A percentile compares a stretch with the other conserved stretches of the same genome.
These are phyloP conservation scores for Cactoblastis cactorum DNA, from an alignment of 2,888 invertebrate genomes.

Conservation along the genomic window DNA sequence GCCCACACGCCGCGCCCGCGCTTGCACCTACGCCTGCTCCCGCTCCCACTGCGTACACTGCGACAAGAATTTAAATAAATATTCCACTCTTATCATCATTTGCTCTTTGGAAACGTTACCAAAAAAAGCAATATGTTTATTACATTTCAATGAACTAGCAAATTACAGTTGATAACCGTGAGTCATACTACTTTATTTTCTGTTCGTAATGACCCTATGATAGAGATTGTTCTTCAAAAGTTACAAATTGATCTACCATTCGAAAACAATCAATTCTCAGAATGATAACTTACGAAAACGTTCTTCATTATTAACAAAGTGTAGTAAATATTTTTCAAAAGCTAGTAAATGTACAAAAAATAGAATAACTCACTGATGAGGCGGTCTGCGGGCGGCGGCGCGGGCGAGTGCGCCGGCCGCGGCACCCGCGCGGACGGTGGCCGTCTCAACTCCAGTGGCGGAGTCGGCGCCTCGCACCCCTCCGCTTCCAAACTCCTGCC, in stretches of 20 bases:
- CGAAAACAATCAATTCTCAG: too few relatives aligned
- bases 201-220: too few relatives aligned
- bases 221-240: too few relatives aligned
- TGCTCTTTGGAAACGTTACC: too few relatives aligned
- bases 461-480: conserved; percentile 82
- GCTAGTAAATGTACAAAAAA: background rate
- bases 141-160: background rate
- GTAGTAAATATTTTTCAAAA: background rate
- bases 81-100: background rate
- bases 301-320: background rate
- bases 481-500: conserved; percentile 78
- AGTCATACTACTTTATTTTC: too few relatives aligned
- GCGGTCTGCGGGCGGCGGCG: conserved; percentile 72
- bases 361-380: conserved; percentile 47
- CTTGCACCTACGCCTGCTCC: background rate
- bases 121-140: background rate
- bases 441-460: conserved; percentile 85
- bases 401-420: conserved; percentile 84
- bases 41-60: conserved; percentile 42
- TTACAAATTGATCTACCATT: too few relatives aligned
- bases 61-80: background rate
- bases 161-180: too few relatives aligned
- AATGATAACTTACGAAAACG: too few relatives aligned
- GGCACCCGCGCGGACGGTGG: conserved; percentile 81
- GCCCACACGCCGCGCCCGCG: conserved; percentile 17